phyloP scores from a whole-genome alignment of 2,888 invertebrate species.

The Epirrhoe tristata region DNA sequence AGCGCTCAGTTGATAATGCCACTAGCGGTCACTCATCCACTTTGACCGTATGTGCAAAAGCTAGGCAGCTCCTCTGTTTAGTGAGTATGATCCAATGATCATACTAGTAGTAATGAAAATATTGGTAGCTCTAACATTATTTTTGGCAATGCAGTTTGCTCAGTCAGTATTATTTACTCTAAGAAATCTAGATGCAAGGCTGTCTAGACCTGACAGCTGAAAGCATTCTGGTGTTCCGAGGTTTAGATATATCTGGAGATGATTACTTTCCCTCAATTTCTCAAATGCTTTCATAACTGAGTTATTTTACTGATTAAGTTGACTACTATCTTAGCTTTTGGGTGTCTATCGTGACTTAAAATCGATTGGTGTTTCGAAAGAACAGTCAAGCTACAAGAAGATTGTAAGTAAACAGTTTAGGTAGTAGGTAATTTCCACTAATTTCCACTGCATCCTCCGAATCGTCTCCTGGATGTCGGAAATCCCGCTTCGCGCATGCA shows the following conservation, averaged over 20 bases:
- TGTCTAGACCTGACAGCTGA: conserved; percentile 23
- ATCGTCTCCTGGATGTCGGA: conserved; percentile 31
- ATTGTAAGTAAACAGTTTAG: background rate
- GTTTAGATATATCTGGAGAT: conserved; percentile 19
- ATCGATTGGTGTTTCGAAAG: background rate
- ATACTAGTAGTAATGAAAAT: too few species aligned
- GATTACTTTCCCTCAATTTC: conserved; percentile 20
- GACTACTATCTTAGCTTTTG: too few species aligned
- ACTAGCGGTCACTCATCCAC: too few species aligned
- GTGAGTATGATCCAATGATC: too few species aligned
- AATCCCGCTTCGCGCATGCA: conserved; percentile 37
- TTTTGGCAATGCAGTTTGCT: background rate
- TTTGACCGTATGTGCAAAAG: too few species aligned
- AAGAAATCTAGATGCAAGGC: conserved; percentile 12
- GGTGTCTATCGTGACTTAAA: too few species aligned
- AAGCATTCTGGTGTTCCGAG: conserved; percentile 27
- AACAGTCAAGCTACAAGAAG: background rate
- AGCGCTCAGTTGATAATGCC: too few species aligned
- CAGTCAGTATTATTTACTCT: background rate
- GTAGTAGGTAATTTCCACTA: conserved; percentile 6
- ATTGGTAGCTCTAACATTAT: background rate
- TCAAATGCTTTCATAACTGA: conserved; percentile 7
- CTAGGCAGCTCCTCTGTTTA: too few species aligned
- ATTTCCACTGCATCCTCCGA: conserved; percentile 31
- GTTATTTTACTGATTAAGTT: background rate